Percentiles rank a stretch among this genome's conserved stretches.
Evolutionary conservation across 1,140 invertebrate genomes (phyloP).

Genomic region (Nilaparvata lugens): DNA sequence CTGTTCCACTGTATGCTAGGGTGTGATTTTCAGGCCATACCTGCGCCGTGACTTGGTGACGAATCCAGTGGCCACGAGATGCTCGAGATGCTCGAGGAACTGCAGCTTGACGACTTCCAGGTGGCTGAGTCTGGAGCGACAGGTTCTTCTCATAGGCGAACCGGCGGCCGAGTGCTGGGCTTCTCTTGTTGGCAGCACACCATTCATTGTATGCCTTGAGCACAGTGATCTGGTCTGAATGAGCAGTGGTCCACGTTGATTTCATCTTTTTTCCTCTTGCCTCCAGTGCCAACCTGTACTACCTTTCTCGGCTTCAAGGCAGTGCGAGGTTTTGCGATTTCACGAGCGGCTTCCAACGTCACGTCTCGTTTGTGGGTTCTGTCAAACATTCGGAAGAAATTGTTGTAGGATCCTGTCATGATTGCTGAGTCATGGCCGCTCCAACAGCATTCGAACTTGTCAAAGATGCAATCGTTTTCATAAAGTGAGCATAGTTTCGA

Average conservation of each 20-base stretch:
- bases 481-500: constrained; percentile 97
- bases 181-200: constrained; percentile 48
- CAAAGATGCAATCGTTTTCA: constrained; percentile 99
- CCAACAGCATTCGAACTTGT: constrained; percentile 99
- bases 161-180: constrained; percentile 47
- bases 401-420: constrained; percentile 99
- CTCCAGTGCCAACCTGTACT: constrained; percentile 69
- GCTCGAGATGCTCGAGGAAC: constrained; percentile 64
- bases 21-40: constrained; percentile 51
- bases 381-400: constrained; percentile 98
- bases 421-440: constrained; percentile 96
- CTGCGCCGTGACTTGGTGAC: constrained; percentile 37
- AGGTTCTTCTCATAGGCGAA: constrained; percentile 68
- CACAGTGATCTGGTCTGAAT: constrained; percentile 74
- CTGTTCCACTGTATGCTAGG: constrained; percentile 54
- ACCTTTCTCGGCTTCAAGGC: constrained; percentile 85
- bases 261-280: constrained; percentile 98
- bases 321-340: constrained; percentile 80
- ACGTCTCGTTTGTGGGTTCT: constrained; percentile 77
- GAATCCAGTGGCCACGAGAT: constrained; percentile 74
- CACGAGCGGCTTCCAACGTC: constrained; percentile 73
- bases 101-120: constrained; percentile 74
- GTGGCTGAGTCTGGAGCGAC: constrained; percentile 58
- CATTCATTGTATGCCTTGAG: constrained; percentile 71
- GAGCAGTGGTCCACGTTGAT: constrained; percentile 83